Percentiles rank a stretch among this genome's conserved stretches.
phyloP scores from a whole-genome alignment of 2,797 vertebrate species.

The Crenichthys baileyi region DNA sequence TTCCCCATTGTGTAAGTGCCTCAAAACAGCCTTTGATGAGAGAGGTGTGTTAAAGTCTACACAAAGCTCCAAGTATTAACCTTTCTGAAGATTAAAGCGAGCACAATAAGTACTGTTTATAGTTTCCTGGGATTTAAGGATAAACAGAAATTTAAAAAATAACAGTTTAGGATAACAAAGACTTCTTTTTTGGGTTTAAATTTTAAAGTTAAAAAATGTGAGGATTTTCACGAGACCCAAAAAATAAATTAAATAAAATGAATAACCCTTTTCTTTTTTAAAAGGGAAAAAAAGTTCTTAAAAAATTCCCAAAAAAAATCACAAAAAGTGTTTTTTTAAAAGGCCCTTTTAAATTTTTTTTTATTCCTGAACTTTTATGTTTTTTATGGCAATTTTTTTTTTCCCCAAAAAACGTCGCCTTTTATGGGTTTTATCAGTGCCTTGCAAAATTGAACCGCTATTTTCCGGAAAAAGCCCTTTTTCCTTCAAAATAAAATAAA shows the following conservation, averaged over 20 bases:
- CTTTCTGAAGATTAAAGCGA: slow-evolving; percentile 8
- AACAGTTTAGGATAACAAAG: neutral
- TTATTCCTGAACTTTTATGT: neutral
- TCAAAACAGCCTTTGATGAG: slow-evolving; percentile 68
- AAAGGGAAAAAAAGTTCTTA: too few relatives aligned
- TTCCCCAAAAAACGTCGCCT: neutral
- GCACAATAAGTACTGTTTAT: neutral
- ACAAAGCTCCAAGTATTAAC: slow-evolving; percentile 30
- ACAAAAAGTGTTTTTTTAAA: too few relatives aligned
- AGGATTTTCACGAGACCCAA: too few relatives aligned
- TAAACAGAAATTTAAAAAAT: neutral
- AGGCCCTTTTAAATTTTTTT: too few relatives aligned
- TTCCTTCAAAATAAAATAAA: slow-evolving; percentile 46
- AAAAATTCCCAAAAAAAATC: too few relatives aligned
- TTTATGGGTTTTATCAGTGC: neutral
- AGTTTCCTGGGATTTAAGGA: slow-evolving; percentile 8
- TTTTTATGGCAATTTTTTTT: neutral
- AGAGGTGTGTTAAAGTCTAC: slow-evolving; percentile 18
- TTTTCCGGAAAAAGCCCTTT: accelerated
- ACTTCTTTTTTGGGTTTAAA: too few relatives aligned
- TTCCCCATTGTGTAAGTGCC: slow-evolving; percentile 62
- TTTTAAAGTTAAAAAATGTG: too few relatives aligned
- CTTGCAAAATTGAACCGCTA: neutral
- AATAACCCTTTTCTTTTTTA: too few relatives aligned
- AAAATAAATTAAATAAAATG: too few relatives aligned